Conservation (phyloP, 2,888 invertebrate species). For the Macaria liturata region DNA sequence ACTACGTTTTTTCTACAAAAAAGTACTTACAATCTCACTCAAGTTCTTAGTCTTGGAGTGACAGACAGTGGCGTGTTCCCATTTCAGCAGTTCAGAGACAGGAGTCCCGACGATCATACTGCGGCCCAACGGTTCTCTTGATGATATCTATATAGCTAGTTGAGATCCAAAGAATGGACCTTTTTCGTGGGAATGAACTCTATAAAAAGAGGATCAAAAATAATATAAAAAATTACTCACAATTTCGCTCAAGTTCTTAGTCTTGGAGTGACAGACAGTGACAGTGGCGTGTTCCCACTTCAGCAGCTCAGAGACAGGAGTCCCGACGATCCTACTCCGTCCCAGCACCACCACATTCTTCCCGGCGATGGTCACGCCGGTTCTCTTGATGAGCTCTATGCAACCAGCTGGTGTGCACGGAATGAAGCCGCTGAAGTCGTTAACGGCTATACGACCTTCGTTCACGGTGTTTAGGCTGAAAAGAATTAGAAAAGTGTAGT, state of each 20-base stretch:
- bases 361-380: slow-evolving; percentile 90
- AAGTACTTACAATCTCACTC: too few species aligned
- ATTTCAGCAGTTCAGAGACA: slow-evolving; percentile 95
- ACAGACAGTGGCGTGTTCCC: slow-evolving; percentile 98
- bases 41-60: slow-evolving; percentile 86
- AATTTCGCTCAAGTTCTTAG: slow-evolving; percentile 89
- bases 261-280: slow-evolving; percentile 98
- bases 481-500: too few species aligned
- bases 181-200: too few species aligned
- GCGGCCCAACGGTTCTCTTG: slow-evolving; percentile 93
- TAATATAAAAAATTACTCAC: slow-evolving; percentile 67
- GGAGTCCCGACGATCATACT: slow-evolving; percentile 99
- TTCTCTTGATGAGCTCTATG: slow-evolving; percentile 93
- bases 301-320: slow-evolving; percentile 96
- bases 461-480: slow-evolving; percentile 93
- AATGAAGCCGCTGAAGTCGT: slow-evolving; percentile 94
- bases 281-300: slow-evolving; percentile 99
- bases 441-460: slow-evolving; percentile 95
- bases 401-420: slow-evolving; percentile 99
- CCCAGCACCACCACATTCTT: slow-evolving; percentile 96
- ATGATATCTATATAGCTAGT: slow-evolving; percentile 97
- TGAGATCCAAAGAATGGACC: slow-evolving; percentile 98
- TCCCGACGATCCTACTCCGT: slow-evolving; percentile 98
- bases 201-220: too few species aligned
- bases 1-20: too few species aligned